Percentiles rank a stretch among this genome's conserved stretches.
These are phyloP conservation scores for Psix sp. DNA, from an alignment of 1,140 invertebrate species.

Conservation along the genomic window DNA sequence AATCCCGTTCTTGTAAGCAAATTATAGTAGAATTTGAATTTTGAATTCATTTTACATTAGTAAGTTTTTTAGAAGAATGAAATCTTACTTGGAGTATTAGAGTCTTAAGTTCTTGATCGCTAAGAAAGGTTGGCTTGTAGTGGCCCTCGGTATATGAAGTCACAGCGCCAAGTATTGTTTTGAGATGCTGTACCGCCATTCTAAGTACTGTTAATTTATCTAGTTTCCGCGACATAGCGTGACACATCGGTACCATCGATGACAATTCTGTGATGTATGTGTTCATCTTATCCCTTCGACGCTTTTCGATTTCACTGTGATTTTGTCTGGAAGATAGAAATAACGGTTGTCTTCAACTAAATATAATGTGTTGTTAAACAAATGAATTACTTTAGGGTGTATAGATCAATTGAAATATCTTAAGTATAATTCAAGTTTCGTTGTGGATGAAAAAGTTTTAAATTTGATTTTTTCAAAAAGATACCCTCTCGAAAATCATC, in stretches of 20 bases:
- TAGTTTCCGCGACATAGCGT: constrained; percentile 92
- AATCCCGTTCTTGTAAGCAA: too few species aligned
- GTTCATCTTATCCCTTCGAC: constrained; percentile 97
- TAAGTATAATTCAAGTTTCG: too few species aligned
- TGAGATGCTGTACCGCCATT: constrained; percentile 96
- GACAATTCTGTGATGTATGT: constrained; percentile 95
- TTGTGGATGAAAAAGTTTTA: too few species aligned
- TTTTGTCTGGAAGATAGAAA: constrained; percentile 83
- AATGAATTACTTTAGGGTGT: too few species aligned
- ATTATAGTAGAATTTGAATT: too few species aligned
- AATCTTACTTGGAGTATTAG: constrained; percentile 83
- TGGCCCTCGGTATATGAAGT: constrained; percentile 89
- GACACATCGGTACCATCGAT: constrained; percentile 94
- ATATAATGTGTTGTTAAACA: too few species aligned
- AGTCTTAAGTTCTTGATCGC: constrained; percentile 92
- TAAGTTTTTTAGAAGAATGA: neutral
- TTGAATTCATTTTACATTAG: too few species aligned
- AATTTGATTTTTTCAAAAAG: too few species aligned
- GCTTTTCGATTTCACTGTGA: constrained; percentile 97
- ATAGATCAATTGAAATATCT: too few species aligned
- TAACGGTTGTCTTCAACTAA: too few species aligned
- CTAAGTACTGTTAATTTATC: constrained; percentile 95
- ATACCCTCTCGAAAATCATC: too few species aligned
- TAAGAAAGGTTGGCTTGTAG: constrained; percentile 91
- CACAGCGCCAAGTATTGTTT: constrained; percentile 85